phyloP scores from a whole-genome alignment of 2,113 vertebrate species.

The Xiphorhynchus elegans region DNA sequence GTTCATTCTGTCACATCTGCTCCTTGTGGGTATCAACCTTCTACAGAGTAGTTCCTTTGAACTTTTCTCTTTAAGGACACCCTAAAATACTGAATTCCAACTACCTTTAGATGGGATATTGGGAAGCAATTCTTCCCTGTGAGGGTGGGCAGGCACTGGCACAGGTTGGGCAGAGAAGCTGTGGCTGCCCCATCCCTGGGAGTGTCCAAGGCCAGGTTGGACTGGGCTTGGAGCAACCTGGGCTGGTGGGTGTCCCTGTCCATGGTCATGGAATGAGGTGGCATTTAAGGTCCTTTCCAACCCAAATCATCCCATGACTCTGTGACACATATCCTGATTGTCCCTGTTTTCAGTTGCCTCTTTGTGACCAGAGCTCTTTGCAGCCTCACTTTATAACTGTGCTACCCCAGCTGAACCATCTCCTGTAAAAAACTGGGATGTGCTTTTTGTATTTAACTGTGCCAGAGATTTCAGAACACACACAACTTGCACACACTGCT shows the following conservation, averaged over 20 bases:
- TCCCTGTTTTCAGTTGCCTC: not conserved
- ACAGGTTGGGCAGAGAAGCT: not conserved
- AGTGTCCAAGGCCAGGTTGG: not conserved
- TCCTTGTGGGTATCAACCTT: not conserved
- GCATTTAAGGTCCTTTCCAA: not conserved
- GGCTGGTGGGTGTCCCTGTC: not conserved
- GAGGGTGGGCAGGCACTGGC: not conserved
- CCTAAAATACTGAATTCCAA: not conserved
- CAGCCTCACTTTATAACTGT: not conserved
- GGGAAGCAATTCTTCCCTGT: not conserved
- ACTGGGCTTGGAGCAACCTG: not conserved
- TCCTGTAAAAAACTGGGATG: not conserved
- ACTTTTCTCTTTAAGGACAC: not conserved
- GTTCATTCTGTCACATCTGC: not conserved
- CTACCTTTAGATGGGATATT: not conserved
- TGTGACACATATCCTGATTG: not conserved
- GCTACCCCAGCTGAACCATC: not conserved
- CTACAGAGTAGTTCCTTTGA: not conserved
- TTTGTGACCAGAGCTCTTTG: not conserved
- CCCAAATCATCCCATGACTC: not conserved
- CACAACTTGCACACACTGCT: accelerated
- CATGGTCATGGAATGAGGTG: not conserved
- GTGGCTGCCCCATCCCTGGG: not conserved
- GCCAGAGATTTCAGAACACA: not conserved
- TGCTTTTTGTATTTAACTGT: not conserved